Evolutionary conservation across 2,113 vertebrate species (phyloP).

Genomic region (Bubo blakistoni): DNA sequence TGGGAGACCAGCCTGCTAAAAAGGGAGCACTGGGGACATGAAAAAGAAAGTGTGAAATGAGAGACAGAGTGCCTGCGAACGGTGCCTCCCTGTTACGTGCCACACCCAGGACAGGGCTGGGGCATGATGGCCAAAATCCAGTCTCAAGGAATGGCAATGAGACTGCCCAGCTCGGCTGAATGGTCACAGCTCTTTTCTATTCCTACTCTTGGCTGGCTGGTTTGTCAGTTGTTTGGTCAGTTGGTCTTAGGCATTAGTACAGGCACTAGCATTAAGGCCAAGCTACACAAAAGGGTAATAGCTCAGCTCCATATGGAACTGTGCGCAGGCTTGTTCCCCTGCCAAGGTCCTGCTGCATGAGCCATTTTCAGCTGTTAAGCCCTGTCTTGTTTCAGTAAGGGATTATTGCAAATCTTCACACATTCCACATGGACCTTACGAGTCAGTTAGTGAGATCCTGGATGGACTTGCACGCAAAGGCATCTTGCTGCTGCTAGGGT

Average conservation of each 20-base stretch:
- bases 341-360: slow-evolving; percentile 29
- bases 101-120: not conserved
- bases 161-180: not conserved
- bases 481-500: not conserved
- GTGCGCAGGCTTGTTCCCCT: not conserved
- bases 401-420: slow-evolving; percentile 29
- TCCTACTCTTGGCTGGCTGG: not conserved
- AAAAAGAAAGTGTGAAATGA: not conserved
- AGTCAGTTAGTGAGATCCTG: slow-evolving; percentile 32
- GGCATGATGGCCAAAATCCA: not conserved
- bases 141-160: accelerated
- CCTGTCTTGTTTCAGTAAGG: not conserved
- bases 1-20: not conserved
- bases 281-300: not conserved
- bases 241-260: not conserved
- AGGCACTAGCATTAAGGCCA: not conserved
- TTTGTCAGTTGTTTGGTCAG: not conserved
- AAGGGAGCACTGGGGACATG: not conserved
- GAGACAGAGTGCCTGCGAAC: accelerated
- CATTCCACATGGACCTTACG: not conserved
- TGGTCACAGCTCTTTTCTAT: not conserved
- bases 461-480: not conserved
- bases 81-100: not conserved
- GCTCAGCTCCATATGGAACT: slow-evolving; percentile 20
- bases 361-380: not conserved